phyloP scores from a whole-genome alignment of 2,113 vertebrate genomes.

The Leuciscus idus region DNA sequence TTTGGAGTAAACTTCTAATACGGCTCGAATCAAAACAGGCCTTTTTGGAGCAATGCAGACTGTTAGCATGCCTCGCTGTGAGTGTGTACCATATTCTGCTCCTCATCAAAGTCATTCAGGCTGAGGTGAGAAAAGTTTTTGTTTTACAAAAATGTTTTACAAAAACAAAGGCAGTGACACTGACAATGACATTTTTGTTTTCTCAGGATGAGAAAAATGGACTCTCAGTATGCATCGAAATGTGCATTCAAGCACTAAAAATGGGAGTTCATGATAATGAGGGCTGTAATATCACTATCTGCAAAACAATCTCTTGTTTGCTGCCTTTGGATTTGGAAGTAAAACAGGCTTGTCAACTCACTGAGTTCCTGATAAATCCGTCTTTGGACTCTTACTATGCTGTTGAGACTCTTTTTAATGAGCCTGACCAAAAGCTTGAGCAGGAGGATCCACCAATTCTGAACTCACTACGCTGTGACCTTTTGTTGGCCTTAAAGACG shows the following conservation, averaged over 20 bases:
- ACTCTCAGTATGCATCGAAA: constrained; percentile 95
- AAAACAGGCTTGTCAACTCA: constrained; percentile 96
- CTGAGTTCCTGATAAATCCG: constrained; percentile 96
- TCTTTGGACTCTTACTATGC: constrained; percentile 98
- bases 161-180: neutral
- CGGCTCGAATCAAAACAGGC: constrained; percentile 90
- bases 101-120: constrained; percentile 99
- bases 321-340: constrained; percentile 97
- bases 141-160: neutral
- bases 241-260: constrained; percentile 95
- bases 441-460: constrained; percentile 95
- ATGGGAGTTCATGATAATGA: constrained; percentile 89
- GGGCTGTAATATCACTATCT: constrained; percentile 95
- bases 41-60: constrained; percentile 92
- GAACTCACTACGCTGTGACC: constrained; percentile 96
- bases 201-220: constrained; percentile 91
- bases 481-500: constrained; percentile 97
- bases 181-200: constrained; percentile 49
- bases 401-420: constrained; percentile 97
- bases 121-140: constrained; percentile 84
- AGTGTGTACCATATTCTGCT: constrained; percentile 99
- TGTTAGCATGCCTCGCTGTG: constrained; percentile 93
- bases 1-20: constrained; percentile 99
- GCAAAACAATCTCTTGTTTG: constrained; percentile 98
- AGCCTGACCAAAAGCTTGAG: constrained; percentile 97